Base-by-base conservation (phyloP, 2,888 invertebrate genomes). In the Drosophila birchii region DNA sequence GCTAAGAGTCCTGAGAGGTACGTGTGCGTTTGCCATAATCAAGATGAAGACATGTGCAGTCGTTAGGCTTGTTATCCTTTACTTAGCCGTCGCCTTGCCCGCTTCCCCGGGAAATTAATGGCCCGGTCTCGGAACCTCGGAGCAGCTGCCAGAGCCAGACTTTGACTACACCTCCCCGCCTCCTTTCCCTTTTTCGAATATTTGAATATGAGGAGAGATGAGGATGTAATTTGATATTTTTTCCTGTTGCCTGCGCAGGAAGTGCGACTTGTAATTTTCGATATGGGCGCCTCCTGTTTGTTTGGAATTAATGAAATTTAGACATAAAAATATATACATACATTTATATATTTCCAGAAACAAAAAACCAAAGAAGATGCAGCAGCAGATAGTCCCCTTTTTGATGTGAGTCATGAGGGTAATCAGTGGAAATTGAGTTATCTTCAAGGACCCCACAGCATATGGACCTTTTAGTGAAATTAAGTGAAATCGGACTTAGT, bases 231-330 rank as follows among this genome's bases (percentile, higher is more conserved):
- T 82, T 75, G 85, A 87, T 87, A 82, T 80, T 85, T 87, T 58
- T 18, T 11, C 12, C 47, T 29, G 11, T 47, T 56, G 36, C 68
- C 41, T 51, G 59, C 29, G 78, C 68, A 85, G 87, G 84, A 85
- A 87, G 85, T 75, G 69, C 41, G 75, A 67, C 56, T 67, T 51
- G 74, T 83, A 81, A 80, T 78, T 87, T 76, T 76, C 53, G 59
- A 78, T 86, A 81, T 86, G 86, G 83, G 81, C 79, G 83, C 76
- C 83, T 71, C 63, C 45, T 47, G 45, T 87, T 85, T 85, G 85
- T 85, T 85, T 82, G 85, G 80, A 82, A 85, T 82, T 87, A 85
- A 85, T 85, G 85, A 80, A 87, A 85, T 85, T 85, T 87, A 85
- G 85, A 85, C 84, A 85, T 83, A 75, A 80, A 82, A 80, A 76